phyloP scores from a whole-genome alignment of 2,113 vertebrate genomes.

The Desmodus rotundus region DNA sequence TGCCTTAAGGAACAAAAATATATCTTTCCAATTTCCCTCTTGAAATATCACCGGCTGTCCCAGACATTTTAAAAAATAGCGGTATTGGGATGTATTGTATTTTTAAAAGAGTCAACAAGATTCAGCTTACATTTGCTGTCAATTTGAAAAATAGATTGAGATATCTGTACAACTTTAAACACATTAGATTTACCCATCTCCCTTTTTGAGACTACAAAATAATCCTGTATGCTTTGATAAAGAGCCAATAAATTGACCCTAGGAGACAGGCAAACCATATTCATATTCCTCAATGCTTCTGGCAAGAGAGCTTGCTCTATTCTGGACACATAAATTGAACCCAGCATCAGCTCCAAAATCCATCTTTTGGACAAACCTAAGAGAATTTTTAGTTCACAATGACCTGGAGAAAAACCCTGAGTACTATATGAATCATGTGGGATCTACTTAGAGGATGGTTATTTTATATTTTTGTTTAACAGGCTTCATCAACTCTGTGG shows the following conservation, averaged over 20 bases:
- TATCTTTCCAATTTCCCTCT: constrained; percentile 46
- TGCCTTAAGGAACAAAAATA: constrained; percentile 53
- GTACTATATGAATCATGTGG: neutral
- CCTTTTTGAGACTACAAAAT: constrained; percentile 11
- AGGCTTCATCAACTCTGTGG: neutral
- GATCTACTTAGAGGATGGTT: neutral
- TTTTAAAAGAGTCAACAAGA: constrained; percentile 26
- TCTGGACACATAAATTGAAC: neutral
- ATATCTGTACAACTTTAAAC: constrained; percentile 23
- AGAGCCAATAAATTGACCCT: neutral
- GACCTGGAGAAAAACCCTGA: neutral
- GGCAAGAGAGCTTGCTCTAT: neutral
- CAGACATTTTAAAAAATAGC: constrained; percentile 35
- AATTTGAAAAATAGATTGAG: constrained; percentile 46
- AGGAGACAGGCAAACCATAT: neutral
- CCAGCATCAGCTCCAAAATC: neutral
- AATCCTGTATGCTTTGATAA: constrained; percentile 30
- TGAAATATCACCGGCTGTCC: constrained; percentile 64
- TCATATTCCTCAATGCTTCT: constrained; percentile 13
- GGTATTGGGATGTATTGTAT: constrained; percentile 43
- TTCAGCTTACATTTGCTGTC: constrained; percentile 38
- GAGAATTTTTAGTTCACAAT: neutral
- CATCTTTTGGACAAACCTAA: neutral
- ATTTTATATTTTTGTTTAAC: neutral
- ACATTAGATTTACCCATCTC: neutral